A percentile compares a stretch with the other conserved stretches of the same genome.
Conservation (phyloP, 2,113 vertebrate species). For the Ceyx melanurus region DNA sequence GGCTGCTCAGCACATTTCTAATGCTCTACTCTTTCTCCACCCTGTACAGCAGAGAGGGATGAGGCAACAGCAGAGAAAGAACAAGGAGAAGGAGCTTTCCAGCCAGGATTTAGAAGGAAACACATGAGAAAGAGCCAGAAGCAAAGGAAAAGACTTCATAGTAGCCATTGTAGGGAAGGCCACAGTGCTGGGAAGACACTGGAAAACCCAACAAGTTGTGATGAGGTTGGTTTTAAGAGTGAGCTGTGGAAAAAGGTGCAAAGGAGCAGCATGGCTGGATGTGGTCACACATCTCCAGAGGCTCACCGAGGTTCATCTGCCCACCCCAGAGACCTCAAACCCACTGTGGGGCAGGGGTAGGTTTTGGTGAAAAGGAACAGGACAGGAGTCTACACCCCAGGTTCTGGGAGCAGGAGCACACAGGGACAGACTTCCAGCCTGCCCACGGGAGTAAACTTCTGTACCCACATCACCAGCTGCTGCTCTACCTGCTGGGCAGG, state of each 20-base stretch:
- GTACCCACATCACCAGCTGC: background rate
- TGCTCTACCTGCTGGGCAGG: background rate
- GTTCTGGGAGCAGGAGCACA: background rate
- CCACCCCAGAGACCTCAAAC: background rate
- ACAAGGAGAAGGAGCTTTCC: background rate
- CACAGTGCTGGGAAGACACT: background rate
- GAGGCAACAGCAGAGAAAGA: fast-evolving
- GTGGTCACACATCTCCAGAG: background rate
- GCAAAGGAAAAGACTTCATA: background rate
- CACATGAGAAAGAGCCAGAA: background rate
- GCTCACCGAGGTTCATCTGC: background rate
- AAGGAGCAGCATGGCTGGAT: background rate
- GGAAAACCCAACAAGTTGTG: background rate
- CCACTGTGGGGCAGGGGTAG: fast-evolving
- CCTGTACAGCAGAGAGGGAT: fast-evolving
- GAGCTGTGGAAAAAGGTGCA: background rate
- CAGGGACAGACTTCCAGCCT: background rate
- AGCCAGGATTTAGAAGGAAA: background rate
- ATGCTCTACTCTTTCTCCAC: background rate
- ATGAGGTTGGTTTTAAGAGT: background rate
- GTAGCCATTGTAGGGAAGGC: background rate
- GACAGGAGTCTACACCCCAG: background rate
- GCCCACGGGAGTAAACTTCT: background rate
- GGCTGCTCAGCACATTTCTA: background rate
- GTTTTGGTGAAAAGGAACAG: background rate